Conservation (phyloP, 53 echinoderm and acorn worm genomes). For the Crossaster papposus region DNA sequence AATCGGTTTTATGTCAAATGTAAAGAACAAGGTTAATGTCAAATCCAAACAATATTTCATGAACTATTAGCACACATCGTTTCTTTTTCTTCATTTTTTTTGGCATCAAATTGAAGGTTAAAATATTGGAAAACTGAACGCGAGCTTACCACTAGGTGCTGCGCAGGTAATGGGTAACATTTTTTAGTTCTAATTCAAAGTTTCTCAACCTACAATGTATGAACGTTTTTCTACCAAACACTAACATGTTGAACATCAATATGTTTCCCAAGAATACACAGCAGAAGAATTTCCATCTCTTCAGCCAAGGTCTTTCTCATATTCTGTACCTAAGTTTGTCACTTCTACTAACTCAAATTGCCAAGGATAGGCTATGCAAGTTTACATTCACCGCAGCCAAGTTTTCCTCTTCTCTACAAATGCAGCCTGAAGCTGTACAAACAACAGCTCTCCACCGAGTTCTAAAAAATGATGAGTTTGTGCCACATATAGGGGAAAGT, state of each 20-base stretch:
- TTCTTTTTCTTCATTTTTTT: not conserved
- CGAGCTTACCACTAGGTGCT: not conserved
- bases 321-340: not conserved
- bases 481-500: slow-evolving; percentile 60
- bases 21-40: not conserved
- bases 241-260: slow-evolving; percentile 20
- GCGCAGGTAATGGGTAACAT: not conserved
- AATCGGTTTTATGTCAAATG: not conserved
- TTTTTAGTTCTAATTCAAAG: not conserved
- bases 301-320: not conserved
- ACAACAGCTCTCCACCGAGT: slow-evolving; percentile 5
- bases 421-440: slow-evolving; percentile 26
- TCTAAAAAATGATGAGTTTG: slow-evolving; percentile 23
- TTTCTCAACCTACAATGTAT: not conserved
- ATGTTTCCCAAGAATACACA: not conserved
- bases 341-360: not conserved
- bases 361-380: not conserved
- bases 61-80: slow-evolving; percentile 13
- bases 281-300: not conserved
- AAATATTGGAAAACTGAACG: not conserved
- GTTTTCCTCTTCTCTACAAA: not conserved
- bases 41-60: slow-evolving; percentile 15
- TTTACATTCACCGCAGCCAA: not conserved
- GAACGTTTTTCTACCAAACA: slow-evolving; percentile 23
- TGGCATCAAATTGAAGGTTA: slow-evolving; percentile 18